Conservation (phyloP, 1,140 invertebrate genomes). For the Zophobas morio region DNA sequence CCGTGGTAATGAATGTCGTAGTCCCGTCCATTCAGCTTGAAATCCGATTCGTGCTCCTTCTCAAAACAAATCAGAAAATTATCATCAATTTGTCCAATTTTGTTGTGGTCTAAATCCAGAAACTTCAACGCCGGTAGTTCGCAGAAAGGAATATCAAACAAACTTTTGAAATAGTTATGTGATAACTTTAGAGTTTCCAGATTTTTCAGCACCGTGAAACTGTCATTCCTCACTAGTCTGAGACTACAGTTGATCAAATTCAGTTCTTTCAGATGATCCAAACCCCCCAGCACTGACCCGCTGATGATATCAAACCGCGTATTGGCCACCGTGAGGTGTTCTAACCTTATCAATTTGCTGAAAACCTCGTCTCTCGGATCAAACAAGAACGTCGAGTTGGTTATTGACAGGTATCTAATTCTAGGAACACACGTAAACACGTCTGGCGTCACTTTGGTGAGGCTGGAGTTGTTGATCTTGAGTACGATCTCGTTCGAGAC, state of each 20-base stretch:
- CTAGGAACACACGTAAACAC: slow-evolving; percentile 59
- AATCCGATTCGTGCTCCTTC: background rate
- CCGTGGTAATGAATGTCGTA: background rate
- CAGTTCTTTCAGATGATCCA: slow-evolving; percentile 56
- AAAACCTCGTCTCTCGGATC: slow-evolving; percentile 52
- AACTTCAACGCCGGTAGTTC: slow-evolving; percentile 52
- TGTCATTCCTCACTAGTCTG: slow-evolving; percentile 35
- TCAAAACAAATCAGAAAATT: slow-evolving; percentile 24
- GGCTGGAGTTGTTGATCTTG: slow-evolving; percentile 58
- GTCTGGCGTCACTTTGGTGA: slow-evolving; percentile 53
- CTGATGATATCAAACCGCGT: slow-evolving; percentile 44
- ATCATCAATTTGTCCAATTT: slow-evolving; percentile 38
- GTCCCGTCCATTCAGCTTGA: background rate
- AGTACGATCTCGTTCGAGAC: slow-evolving; percentile 62
- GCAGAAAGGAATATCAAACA: slow-evolving; percentile 56
- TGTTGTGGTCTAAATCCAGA: slow-evolving; percentile 54
- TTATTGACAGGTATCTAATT: slow-evolving; percentile 56
- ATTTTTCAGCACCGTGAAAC: slow-evolving; percentile 51
- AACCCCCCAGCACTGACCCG: slow-evolving; percentile 6
- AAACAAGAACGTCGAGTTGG: slow-evolving; percentile 54
- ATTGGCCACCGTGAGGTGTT: slow-evolving; percentile 52
- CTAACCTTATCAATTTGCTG: slow-evolving; percentile 47
- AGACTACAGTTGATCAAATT: slow-evolving; percentile 57
- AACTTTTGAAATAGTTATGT: slow-evolving; percentile 54
- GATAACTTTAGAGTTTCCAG: slow-evolving; percentile 59